Base-by-base conservation (phyloP, 2,888 invertebrate genomes). In the Carpatolechia fugitivella region DNA sequence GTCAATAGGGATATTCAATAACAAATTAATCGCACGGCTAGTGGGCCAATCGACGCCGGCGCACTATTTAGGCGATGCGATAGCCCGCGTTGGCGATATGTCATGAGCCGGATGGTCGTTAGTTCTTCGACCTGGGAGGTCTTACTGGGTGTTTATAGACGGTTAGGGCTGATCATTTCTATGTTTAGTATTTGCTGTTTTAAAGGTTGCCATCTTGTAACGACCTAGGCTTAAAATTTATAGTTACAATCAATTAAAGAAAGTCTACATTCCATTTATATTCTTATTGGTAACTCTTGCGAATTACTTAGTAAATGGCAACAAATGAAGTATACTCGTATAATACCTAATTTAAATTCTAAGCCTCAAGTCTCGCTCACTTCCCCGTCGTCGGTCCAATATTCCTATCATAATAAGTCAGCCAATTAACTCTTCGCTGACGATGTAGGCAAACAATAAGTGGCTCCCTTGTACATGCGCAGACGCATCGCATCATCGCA, bases 381-480 rank as follows among this genome's bases (percentile, higher is more conserved):
- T 40, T 16, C 4, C 4, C 33, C 13, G 4, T 13, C n/a, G 3
- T 33, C 44, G 38, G 24, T 50, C 24, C 50, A 50, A 24, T 38
- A 52, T 31, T 30, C n/a, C 11, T 52, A 40, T 31, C 40, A 30
- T 52, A 52, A 40, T 31, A 36, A 41, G 31, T 38, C 33, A 13
- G 54, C 54, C 61, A 67, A 69, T 69, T 67, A 70, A 64, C 69
- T 68, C 55, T 59, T 70, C 62, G 64, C 60, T 59, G 48, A 56
- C 52, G 48, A 52, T 52, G 16, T 56, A 52, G 49, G 20, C 56
- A 57, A 60, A 62, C 60, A 62, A 63, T 66, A 61, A 65, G 59
- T 61, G 60, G 69, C 50, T 64, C 64, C 59, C 60, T 65, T 60
- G 60, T 59, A 60, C 55, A 35, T 51, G 57, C 52, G 52, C 47